Percentiles rank a stretch among this genome's conserved stretches.
These are phyloP conservation scores for Aldrovandia affinis DNA, from an alignment of 2,797 vertebrate species.

Conservation along the genomic window DNA sequence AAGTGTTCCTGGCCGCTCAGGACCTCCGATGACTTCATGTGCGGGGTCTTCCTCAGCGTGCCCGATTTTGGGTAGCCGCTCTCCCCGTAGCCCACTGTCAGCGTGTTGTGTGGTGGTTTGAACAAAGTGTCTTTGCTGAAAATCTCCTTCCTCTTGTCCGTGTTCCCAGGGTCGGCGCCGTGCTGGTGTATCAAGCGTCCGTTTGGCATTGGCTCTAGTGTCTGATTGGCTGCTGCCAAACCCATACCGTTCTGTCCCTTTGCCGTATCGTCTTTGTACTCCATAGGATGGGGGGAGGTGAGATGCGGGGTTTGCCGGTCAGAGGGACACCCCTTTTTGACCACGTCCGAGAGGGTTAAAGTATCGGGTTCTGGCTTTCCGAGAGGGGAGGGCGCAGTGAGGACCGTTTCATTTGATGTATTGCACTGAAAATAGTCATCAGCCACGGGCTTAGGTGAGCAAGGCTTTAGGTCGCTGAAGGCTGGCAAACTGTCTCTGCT, in stretches of 20 bases:
- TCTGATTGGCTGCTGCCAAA: conserved; percentile 78
- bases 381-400: conserved; percentile 92
- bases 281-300: conserved; percentile 79
- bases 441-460: conserved; percentile 86
- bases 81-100: conserved; percentile 86
- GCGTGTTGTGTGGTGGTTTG: conserved; percentile 94
- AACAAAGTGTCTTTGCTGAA: conserved; percentile 99
- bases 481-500: conserved; percentile 86
- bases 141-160: conserved; percentile 98
- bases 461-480: conserved; percentile 89
- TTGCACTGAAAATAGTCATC: conserved; percentile 99
- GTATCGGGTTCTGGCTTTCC: conserved; percentile 94
- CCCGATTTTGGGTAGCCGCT: conserved; percentile 92
- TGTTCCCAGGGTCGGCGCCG: conserved; percentile 85
- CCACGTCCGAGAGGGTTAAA: conserved; percentile 88
- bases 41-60: conserved; percentile 92
- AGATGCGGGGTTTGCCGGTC: conserved; percentile 90
- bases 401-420: conserved; percentile 97
- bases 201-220: conserved; percentile 84
- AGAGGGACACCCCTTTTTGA: conserved; percentile 88
- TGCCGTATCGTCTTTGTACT: conserved; percentile 90
- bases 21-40: conserved; percentile 87
- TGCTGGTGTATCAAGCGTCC: conserved; percentile 93
- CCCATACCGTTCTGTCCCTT: conserved; percentile 83
- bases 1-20: conserved; percentile 90